phyloP scores from a whole-genome alignment of 2,888 invertebrate genomes.

The Apotomis turbidana region DNA sequence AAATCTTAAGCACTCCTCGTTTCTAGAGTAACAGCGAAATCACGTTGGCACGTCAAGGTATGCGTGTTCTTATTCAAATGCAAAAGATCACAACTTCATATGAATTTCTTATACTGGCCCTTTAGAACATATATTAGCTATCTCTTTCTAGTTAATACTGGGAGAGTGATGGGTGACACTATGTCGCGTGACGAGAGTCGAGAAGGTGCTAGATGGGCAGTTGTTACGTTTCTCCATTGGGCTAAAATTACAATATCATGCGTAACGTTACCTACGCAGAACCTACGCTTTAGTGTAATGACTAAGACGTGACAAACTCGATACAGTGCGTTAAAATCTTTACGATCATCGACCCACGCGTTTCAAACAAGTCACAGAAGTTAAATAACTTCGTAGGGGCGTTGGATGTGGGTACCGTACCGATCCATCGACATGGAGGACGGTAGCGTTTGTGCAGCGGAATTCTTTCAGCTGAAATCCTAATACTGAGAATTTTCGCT shows the following conservation, averaged over 20 bases:
- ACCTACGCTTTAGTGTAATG: slow-evolving; percentile 15
- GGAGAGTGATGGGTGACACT: no score
- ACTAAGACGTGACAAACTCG: slow-evolving; percentile 20
- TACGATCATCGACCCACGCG: slow-evolving; percentile 21
- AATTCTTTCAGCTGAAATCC: no score
- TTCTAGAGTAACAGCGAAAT: background rate
- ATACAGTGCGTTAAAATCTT: slow-evolving; percentile 10
- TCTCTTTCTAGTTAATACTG: no score
- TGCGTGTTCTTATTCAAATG: background rate
- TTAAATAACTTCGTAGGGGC: no score
- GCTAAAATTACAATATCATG: background rate
- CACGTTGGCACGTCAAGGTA: background rate
- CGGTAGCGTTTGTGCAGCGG: no score
- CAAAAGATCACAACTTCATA: background rate
- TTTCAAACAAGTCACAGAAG: no score
- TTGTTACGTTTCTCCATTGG: background rate
- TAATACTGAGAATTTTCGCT: no score
- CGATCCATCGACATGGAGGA: no score
- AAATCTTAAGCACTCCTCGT: background rate
- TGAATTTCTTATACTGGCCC: background rate
- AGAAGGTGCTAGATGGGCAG: no score
- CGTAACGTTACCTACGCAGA: slow-evolving; percentile 19
- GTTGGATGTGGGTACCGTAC: no score
- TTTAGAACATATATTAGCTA: no score
- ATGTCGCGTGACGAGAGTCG: no score